Base-by-base conservation (phyloP, 1,140 invertebrate genomes). In the Conus ventricosus region DNA sequence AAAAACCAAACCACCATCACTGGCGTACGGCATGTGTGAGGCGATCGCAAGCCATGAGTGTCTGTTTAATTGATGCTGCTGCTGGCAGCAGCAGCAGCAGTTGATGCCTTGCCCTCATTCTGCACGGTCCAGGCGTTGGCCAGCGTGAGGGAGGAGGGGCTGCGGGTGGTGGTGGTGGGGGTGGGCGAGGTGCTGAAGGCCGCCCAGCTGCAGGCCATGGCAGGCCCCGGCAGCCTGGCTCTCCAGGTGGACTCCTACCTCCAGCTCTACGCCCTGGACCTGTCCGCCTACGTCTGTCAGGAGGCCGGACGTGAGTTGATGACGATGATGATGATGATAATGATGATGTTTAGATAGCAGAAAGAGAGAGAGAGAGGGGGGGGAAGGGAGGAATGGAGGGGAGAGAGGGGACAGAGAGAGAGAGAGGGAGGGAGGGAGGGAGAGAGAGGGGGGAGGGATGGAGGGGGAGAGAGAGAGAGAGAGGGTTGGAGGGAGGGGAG, bases 171-270 rank as follows among this genome's bases (percentile, higher is more conserved):
- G 53, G 85, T 87, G 71, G 53, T 87, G 11, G 85, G 85, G 5
- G 85, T 87, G 27, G 85, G 85, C 2, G n/a, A 80, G 13, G 85
- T 27, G 5, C 5, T 87, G 17, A 78, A 4, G 0, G 51, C 11
- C 27, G 11, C 67, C 4, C 71, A 87, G 71, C 71, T 87, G 39
- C 71, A 87, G 85, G 13, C 71, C 6, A 11, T 87, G 51, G 85
- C 85, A 7, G 85, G 85, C 5, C 54, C 17, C 20, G 7, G 7
- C 85, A 87, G 85, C 85, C 78, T 15, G 4, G 85, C 57, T 3
- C 23, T 78, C 17, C 85, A 80, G n/a, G 85, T 87, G 20, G 71
- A 57, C 20, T 87, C 71, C 54, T 87, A 87, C 71, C 85, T 87
- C n/a, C 53, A 57, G 23, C 75, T 87, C 10, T 87, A 55, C 54